Evolutionary conservation across 2,888 invertebrate species (phyloP).

Genomic region (Piscicola geometra): DNA sequence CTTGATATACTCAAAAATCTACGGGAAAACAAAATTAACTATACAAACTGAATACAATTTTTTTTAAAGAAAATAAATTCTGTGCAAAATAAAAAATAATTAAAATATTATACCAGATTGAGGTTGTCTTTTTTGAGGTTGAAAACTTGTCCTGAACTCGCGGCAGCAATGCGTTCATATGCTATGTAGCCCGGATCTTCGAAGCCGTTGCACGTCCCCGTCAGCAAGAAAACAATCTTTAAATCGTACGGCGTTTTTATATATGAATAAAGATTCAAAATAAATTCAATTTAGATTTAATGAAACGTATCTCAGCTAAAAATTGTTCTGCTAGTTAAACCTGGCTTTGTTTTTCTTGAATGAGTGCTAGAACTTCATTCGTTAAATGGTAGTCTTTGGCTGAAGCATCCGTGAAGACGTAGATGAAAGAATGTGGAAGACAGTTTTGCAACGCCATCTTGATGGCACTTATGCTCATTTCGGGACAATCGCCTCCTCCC

Average conservation of each 20-base stretch:
- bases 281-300: no score
- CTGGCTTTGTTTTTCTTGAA: constrained; percentile 70
- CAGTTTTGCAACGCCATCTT: constrained; percentile 65
- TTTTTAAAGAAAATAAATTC: not conserved
- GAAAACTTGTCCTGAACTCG: constrained; percentile 71
- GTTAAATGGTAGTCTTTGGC: constrained; percentile 66
- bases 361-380: constrained; percentile 64
- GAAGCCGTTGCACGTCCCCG: constrained; percentile 67
- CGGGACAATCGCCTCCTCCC: constrained; percentile 73
- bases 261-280: no score
- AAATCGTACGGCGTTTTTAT: no score
- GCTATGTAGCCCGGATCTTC: constrained; percentile 64
- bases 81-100: not conserved
- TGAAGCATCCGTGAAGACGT: constrained; percentile 73
- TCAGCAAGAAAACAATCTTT: constrained; percentile 72
- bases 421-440: constrained; percentile 67
- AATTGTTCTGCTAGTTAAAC: constrained; percentile 58
- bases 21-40: constrained; percentile 19
- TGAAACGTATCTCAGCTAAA: not conserved
- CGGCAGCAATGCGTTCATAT: constrained; percentile 69
- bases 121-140: constrained; percentile 68
- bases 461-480: constrained; percentile 64
- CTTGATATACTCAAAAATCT: constrained; percentile 61
- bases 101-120: constrained; percentile 60
- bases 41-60: not conserved